Evolutionary conservation across 2,113 vertebrate species (phyloP).

Genomic region (Lophura nycthemera): DNA sequence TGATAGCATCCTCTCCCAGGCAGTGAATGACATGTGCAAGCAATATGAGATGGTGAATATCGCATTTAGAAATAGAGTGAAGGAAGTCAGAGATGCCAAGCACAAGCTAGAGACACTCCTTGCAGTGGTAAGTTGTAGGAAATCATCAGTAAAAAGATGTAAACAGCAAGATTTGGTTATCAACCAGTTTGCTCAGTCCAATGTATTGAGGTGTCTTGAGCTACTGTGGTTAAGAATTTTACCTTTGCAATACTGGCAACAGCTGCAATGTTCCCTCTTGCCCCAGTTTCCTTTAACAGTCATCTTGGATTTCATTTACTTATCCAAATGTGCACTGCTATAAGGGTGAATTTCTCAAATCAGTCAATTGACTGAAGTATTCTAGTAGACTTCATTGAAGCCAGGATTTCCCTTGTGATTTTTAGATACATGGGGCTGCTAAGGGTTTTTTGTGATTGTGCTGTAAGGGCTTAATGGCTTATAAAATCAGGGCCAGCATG

Average conservation of each 20-base stretch:
- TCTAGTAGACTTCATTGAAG: neutral
- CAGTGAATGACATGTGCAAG: constrained; percentile 76
- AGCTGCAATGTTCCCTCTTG: neutral
- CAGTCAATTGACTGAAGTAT: neutral
- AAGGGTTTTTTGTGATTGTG: neutral
- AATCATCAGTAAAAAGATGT: neutral
- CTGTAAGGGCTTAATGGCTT: neutral
- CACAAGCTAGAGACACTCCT: constrained; percentile 85
- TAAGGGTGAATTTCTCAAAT: neutral
- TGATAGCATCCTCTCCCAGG: constrained; percentile 86
- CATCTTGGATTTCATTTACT: neutral
- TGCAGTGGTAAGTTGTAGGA: constrained; percentile 74
- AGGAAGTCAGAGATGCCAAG: constrained; percentile 84
- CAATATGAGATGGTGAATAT: constrained; percentile 77
- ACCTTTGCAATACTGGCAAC: neutral
- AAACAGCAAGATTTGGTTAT: neutral
- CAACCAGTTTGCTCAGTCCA: neutral
- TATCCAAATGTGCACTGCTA: neutral
- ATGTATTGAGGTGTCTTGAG: neutral
- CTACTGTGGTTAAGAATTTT: neutral
- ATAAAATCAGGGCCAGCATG: neutral
- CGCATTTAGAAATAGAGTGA: constrained; percentile 78
- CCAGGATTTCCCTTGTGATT: neutral
- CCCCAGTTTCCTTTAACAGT: neutral
- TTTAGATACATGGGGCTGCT: neutral